Conservation (phyloP, 2,797 vertebrate genomes). For the Danio aesculapii region DNA sequence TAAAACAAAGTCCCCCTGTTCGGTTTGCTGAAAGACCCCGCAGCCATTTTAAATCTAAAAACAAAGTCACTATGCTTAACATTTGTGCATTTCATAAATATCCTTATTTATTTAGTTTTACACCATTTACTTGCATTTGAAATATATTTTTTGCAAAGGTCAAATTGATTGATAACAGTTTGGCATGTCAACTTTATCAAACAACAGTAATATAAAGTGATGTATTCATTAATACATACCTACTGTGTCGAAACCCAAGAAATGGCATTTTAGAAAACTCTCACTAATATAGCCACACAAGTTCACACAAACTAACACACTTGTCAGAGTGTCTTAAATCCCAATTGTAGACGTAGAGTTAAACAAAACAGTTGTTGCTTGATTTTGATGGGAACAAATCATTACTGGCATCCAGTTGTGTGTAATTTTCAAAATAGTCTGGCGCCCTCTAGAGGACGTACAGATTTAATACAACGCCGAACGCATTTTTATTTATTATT, state of each 20-base stretch:
- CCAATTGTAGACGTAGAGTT: not conserved
- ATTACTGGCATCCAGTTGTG: not conserved
- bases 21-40: not conserved
- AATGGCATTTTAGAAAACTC: not conserved
- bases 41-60: not conserved
- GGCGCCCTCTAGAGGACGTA: conserved; percentile 49
- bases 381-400: not conserved
- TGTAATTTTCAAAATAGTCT: conserved; percentile 39
- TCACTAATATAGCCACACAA: not conserved
- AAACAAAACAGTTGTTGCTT: not conserved
- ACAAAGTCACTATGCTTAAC: not conserved
- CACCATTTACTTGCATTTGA: not conserved
- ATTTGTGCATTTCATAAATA: too few relatives aligned
- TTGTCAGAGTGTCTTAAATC: not conserved
- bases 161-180: not conserved
- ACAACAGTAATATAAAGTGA: not conserved
- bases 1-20: not conserved
- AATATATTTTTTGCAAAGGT: not conserved
- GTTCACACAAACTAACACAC: not conserved
- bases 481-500: not conserved
- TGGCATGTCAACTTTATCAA: not conserved
- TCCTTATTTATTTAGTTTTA: too few relatives aligned
- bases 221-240: not conserved
- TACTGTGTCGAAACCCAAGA: too few relatives aligned
- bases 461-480: conserved; percentile 27